Base-by-base conservation (phyloP, 2,113 vertebrate species). In the Leucoraja erinaceus region DNA sequence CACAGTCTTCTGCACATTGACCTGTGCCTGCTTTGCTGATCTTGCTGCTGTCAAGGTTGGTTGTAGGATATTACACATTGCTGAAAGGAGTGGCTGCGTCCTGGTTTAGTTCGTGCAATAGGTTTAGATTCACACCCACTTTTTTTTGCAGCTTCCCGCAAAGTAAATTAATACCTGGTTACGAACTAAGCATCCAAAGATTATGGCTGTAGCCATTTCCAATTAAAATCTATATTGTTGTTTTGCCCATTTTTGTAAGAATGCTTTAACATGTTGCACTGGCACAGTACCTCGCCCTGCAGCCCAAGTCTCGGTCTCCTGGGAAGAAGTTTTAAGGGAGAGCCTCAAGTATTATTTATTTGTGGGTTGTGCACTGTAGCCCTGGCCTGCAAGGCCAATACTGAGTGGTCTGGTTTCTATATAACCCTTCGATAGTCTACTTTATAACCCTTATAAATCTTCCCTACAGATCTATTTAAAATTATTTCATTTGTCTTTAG, bases 231-330 rank as follows among this genome's bases (percentile, higher is more conserved):
- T 14, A 59, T 22, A 59, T 59, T n/a, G 59, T 12, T 84, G 38
- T 83, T 86, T 18, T 81, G 81, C 10, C 63, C 1, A 63, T 31
- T 11, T 86, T 61, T 31, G 59, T 61, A 88, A 63, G 16, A 61
- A 88, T 88, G 79, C 47, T 83, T 83, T 56, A 83, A 88, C 59
- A 31, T 31, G 83, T 59, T 86, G 59, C 28, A 16, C n/a, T 88
- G 83, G 31, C 61, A 14, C 28, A 63, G 7, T 18, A 3, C 5
- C 59, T 31, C 31, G 25, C 61, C 56, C 59, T 31, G 59, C 83
- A 88, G 81, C 83, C 28, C 12, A 16, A 88, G 0, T 63, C 59
- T 18, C 0, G 59, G 59, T 28, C 59, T 66, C 28, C 16, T 5
- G 54, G 61, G 81, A 31, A 59, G 31, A 66, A n/a, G 28, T 86